Conservation (phyloP, 2,888 invertebrate species). For the Cyrtodaria siliqua region DNA sequence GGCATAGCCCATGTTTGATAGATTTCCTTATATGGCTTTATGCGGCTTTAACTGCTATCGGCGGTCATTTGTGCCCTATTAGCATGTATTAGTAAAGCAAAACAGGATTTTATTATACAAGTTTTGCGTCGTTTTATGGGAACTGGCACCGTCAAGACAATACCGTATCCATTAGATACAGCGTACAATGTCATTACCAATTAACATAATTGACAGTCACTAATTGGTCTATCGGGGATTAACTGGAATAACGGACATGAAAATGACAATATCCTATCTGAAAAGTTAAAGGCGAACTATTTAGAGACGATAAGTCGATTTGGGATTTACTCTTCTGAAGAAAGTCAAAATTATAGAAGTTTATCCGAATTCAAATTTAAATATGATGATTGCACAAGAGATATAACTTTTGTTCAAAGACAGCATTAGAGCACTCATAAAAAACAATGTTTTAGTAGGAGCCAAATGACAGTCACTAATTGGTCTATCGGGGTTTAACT, state of each 20-base stretch:
- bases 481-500: neutral
- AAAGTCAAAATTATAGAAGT: too few relatives aligned
- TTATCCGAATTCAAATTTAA: too few relatives aligned
- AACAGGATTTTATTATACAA: slow-evolving; percentile 25
- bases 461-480: slow-evolving; percentile 22
- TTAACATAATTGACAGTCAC: slow-evolving; percentile 24
- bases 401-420: too few relatives aligned
- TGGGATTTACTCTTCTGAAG: too few relatives aligned
- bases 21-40: slow-evolving; percentile 4
- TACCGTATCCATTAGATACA: slow-evolving; percentile 7
- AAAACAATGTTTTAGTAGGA: too few relatives aligned
- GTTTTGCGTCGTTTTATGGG: slow-evolving; percentile 13
- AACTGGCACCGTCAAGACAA: slow-evolving; percentile 5
- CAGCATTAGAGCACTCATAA: too few relatives aligned
- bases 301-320: too few relatives aligned
- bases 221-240: neutral
- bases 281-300: too few relatives aligned
- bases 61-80: slow-evolving; percentile 27
- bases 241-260: too few relatives aligned
- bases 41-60: slow-evolving; percentile 8
- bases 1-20: slow-evolving; percentile 17
- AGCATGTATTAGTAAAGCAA: slow-evolving; percentile 17
- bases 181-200: slow-evolving; percentile 20
- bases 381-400: too few relatives aligned
- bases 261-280: too few relatives aligned